phyloP scores from a whole-genome alignment of 1,140 invertebrate species.

The Neocloeon triangulifer region DNA sequence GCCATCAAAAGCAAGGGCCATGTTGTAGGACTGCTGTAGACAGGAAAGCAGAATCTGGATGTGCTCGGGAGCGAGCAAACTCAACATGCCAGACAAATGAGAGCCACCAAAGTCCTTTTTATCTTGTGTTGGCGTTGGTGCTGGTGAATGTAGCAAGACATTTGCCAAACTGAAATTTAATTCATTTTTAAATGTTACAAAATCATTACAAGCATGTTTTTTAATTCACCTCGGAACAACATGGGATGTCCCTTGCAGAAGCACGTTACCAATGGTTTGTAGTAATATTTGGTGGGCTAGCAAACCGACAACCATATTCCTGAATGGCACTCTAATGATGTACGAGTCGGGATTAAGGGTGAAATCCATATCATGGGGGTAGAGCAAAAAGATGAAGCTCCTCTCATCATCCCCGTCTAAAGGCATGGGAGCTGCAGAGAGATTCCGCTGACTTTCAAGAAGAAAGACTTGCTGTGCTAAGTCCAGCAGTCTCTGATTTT shows the following conservation, averaged over 20 bases:
- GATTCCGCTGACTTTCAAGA: constrained; percentile 37
- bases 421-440: no score
- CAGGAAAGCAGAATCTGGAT: constrained; percentile 48
- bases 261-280: constrained; percentile 65
- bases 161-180: constrained; percentile 19
- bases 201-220: constrained; percentile 16
- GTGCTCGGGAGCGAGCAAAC: constrained; percentile 21
- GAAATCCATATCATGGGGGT: constrained; percentile 48
- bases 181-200: constrained; percentile 18
- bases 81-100: constrained; percentile 20
- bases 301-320: constrained; percentile 65
- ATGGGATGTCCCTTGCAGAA: constrained; percentile 38
- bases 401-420: constrained; percentile 34
- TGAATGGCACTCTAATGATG: constrained; percentile 59
- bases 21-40: constrained; percentile 53
- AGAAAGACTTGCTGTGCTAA: constrained; percentile 66
- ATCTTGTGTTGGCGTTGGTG: background rate
- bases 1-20: constrained; percentile 65
- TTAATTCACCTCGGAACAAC: constrained; percentile 26
- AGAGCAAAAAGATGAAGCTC: constrained; percentile 76
- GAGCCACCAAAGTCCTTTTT: background rate
- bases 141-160: constrained; percentile 15
- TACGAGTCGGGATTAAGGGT: constrained; percentile 55
- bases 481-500: constrained; percentile 58
- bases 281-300: constrained; percentile 77